These are phyloP conservation scores for Melanotaenia duboulayi DNA, from an alignment of 2,113 vertebrate genomes.

Conservation along the genomic window DNA sequence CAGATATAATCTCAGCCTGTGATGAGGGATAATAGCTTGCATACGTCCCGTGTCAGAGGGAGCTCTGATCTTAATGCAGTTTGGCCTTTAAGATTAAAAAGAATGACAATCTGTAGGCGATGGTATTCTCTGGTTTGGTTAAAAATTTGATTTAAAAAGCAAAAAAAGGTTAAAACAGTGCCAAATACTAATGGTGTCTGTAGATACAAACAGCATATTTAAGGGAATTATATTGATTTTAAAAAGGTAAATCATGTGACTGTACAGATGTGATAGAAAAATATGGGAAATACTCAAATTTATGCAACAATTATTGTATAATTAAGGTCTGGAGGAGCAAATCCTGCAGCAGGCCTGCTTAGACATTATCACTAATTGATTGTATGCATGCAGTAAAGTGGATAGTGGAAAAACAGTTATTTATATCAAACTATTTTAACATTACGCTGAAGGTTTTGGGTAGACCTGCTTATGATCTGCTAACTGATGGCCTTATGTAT, in stretches of 20 bases:
- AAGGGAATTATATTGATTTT: too few relatives aligned
- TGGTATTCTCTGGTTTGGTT: background rate
- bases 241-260: background rate
- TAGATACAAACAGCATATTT: too few relatives aligned
- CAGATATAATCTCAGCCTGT: constrained; percentile 6
- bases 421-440: background rate
- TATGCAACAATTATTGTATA: too few relatives aligned
- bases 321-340: too few relatives aligned
- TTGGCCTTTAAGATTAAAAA: constrained; percentile 24
- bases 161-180: background rate
- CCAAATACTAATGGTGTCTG: too few relatives aligned
- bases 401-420: background rate
- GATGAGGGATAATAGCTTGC: constrained; percentile 29
- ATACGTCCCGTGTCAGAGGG: constrained; percentile 16
- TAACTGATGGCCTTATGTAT: background rate
- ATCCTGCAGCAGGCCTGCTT: too few relatives aligned
- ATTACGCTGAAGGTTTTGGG: background rate
- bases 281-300: too few relatives aligned
- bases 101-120: constrained; percentile 13
- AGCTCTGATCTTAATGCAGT: background rate
- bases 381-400: background rate
- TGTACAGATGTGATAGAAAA: too few relatives aligned
- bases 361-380: background rate
- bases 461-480: background rate
- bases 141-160: background rate